phyloP scores from a whole-genome alignment of 2,888 invertebrate species.

The Noctua pronuba region DNA sequence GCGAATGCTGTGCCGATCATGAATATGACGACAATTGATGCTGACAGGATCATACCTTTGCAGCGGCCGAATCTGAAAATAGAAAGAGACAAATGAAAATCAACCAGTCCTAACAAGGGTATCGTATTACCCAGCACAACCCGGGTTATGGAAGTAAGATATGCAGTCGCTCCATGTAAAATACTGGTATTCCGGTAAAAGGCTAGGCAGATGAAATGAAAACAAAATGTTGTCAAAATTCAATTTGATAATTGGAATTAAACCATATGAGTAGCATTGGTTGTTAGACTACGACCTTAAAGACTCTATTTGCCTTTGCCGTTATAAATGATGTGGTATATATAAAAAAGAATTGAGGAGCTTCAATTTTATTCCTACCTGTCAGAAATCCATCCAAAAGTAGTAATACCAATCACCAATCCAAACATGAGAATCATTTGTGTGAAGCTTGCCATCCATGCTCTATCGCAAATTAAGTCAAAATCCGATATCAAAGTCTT shows the following conservation, averaged over 20 bases:
- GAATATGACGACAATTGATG: constrained; percentile 91
- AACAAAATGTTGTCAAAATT: neutral
- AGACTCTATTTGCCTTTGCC: neutral
- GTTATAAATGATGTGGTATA: neutral
- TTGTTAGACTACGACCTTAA: neutral
- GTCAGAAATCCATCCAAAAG: constrained; percentile 81
- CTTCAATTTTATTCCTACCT: constrained; percentile 75
- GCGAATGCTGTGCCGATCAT: constrained; percentile 92
- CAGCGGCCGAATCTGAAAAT: constrained; percentile 82
- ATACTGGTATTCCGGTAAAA: too few species aligned
- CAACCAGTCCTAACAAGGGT: neutral
- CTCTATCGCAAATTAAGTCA: constrained; percentile 75
- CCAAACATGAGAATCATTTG: constrained; percentile 80
- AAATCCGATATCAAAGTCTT: constrained; percentile 75
- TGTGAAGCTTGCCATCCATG: constrained; percentile 78
- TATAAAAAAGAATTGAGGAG: neutral
- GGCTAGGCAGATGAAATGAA: neutral
- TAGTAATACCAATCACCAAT: constrained; percentile 72
- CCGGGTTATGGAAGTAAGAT: too few species aligned
- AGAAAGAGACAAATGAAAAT: neutral
- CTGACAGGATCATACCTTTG: constrained; percentile 91
- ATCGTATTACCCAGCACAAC: neutral
- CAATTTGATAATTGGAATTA: neutral
- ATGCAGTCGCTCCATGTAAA: too few species aligned
- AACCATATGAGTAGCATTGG: neutral